Evolutionary conservation across 2,888 invertebrate species (phyloP), one percentile per base, ranked within the genome.

Genomic region (Caenorhabditis afra): DNA sequence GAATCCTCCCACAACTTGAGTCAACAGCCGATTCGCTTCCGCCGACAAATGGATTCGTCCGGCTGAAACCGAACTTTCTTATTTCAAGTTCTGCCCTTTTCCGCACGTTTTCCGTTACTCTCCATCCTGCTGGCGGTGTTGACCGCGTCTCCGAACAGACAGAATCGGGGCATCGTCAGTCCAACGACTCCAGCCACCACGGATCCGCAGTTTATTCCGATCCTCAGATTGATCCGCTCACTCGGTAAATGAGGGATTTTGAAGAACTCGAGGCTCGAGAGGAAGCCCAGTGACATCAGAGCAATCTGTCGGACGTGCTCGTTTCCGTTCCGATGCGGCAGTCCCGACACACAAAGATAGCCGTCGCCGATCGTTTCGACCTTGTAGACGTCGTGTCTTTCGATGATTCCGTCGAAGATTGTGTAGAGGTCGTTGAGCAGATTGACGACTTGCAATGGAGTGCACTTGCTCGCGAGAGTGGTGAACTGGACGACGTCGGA

Each of bases 381-480:
- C 82, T 90, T 90, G 81, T 90, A 90, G 35, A 87, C 88, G 59
- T 90, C 88, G 61, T 86, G 82, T 18, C 84, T 83, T 14, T 84
- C 88, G 41, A 90, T 90, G 20, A 89, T 86, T 22, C 79, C 82
- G 67, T 90, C 90, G 53, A 90, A 85, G 1, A 83, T 75, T 1
- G 87, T 85, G 80, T 89, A 89, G 7, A 89, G 77, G 47, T 88
- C 86, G 67, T 89, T 89, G 37, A 89, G 81, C 16, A 88, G 78
- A 37, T 84, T 87, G 22, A 88, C 75, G 1, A 84, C 84, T 71
- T 87, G 87, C 4, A 87, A 64, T 1, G 87, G 87, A 0, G 85
- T 84, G 64, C 85, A 87, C 23, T 83, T 82, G 29, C 76, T 70
- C 5, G 87, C 86, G 3, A 87, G 75, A 10, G 73, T 83, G 11